Base-by-base conservation (phyloP, 2,797 vertebrate species). In the Phaenicophaeus curvirostris region DNA sequence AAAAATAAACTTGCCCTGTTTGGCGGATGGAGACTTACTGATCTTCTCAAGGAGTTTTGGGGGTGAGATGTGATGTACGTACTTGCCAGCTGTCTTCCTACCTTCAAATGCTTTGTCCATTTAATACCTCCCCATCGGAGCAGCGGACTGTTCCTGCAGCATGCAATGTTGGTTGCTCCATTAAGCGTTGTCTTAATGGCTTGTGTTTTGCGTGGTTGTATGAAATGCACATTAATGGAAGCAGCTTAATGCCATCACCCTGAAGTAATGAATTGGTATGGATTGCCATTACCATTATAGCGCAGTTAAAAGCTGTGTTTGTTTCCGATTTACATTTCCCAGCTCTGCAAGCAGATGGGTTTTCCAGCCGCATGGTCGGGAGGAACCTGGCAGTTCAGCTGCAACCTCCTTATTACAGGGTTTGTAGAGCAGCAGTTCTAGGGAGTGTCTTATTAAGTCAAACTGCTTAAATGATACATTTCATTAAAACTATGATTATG, bases 231-330 rank as follows among this genome's bases (percentile, higher is more conserved):
- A 35, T 96, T 79, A 95, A 94, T 91, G 90, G 89, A 94, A 89
- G 75, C 83, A 95, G 87, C 96, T 98, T 97, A 94, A 90, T 93
- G 93, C 78, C 92, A 67, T 96, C 93, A 92, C 96, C 96, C 96
- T 85, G 51, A 97, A 94, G 95, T 98, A 98, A 99, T 98, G 96
- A 98, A 98, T 97, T 92, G 96, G 79, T 96, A 98, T 98, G 96
- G 98, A 98, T 98, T 97, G 98, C 97, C 95, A 85, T 97, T 98
- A 93, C 93, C 90, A 90, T 85, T 95, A 85, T 71, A 93, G 97
- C 7, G 8, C 89, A 69, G 72, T 96, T 97, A 94, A 91, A 96
- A 96, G 90, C 95, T 93, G 69, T 90, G 95, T 95, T 96, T 93
- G 91, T 96, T 90, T 94, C 96, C 90, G 80, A 97, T 98, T 98